phyloP scores from a whole-genome alignment of 2,797 vertebrate genomes.

The Manis javanica region DNA sequence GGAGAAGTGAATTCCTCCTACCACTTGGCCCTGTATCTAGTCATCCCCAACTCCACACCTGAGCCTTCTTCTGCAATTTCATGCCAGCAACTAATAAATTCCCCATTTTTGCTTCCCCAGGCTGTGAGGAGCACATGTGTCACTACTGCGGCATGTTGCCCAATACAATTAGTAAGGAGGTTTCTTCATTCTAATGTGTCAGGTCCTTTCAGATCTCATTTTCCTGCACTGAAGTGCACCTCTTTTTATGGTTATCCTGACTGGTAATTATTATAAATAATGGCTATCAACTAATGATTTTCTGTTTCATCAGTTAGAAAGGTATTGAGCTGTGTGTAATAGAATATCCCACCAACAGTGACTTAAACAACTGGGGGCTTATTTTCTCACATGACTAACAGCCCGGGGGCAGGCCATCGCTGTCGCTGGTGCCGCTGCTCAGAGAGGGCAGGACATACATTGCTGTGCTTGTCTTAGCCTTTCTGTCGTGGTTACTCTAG shows the following conservation, averaged over 20 bases:
- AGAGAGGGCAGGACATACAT: background rate
- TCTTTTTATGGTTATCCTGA: background rate
- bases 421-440: background rate
- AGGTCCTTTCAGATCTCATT: background rate
- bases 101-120: background rate
- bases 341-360: background rate
- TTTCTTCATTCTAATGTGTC: constrained; percentile 1
- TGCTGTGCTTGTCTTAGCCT: background rate
- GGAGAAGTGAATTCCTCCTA: background rate
- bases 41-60: background rate
- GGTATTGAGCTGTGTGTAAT: background rate
- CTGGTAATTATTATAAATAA: background rate
- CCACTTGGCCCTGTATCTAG: background rate
- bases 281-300: background rate
- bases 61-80: background rate
- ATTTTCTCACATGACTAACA: background rate
- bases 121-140: background rate
- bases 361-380: background rate
- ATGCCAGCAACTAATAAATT: constrained; percentile 7
- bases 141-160: background rate
- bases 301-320: constrained; percentile 22
- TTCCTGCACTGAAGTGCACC: background rate
- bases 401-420: background rate
- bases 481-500: background rate
- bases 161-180: background rate